Evolutionary conservation across 1,140 invertebrate species (phyloP).

Genomic region (Trinorchestia longiramus): DNA sequence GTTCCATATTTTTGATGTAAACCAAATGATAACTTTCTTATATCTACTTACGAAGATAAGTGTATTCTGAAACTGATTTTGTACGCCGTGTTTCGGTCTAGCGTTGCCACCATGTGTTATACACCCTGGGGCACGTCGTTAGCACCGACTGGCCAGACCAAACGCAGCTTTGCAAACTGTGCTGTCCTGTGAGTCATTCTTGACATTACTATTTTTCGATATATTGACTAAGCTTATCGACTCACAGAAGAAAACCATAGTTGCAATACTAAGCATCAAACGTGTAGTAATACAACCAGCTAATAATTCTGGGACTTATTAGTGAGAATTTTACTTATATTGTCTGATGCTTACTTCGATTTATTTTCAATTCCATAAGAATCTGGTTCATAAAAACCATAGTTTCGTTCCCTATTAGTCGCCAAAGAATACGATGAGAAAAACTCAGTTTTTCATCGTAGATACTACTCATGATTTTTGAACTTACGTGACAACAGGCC

Average conservation of each 20-base stretch:
- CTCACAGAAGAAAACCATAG: background rate
- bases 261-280: background rate
- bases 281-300: background rate
- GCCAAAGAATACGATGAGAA: background rate
- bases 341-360: background rate
- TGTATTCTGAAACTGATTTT: no score
- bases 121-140: no score
- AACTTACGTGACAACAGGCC: no score
- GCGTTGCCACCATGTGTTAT: no score
- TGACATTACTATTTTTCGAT: background rate
- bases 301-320: background rate
- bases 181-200: background rate
- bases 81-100: no score
- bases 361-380: background rate
- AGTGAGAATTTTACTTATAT: background rate
- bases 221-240: background rate
- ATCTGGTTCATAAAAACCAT: background rate
- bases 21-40: no score
- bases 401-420: background rate
- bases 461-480: no score
- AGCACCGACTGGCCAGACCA: no score
- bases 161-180: background rate
- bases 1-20: no score
- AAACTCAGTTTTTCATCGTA: no score
- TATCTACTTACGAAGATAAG: no score